Percentiles rank a stretch among this genome's conserved stretches.
Evolutionary conservation across 2,888 invertebrate genomes (phyloP).

Genomic region (Caenorhabditis uteleia): DNA sequence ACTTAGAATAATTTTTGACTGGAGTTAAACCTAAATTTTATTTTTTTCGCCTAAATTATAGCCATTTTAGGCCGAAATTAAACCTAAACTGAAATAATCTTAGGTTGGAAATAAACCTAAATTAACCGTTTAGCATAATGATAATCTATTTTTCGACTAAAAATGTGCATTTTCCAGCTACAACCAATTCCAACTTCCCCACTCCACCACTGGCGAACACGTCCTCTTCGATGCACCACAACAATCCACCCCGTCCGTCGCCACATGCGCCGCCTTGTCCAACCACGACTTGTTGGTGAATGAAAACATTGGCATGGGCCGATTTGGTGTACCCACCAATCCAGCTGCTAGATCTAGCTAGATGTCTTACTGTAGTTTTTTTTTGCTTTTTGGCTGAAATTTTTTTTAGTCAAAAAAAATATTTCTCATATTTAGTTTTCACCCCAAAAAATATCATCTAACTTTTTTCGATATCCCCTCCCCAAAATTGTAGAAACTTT

Average conservation of each 20-base stretch:
- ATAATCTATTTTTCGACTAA: not conserved
- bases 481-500: conserved; percentile 1
- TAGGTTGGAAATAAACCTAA: too few species aligned
- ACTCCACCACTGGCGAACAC: conserved; percentile 50
- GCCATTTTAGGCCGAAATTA: too few species aligned
- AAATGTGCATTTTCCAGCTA: conserved; percentile 31
- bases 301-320: conserved; percentile 35
- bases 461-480: not conserved
- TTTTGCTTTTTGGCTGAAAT: conserved; percentile 1
- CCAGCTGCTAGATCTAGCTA: conserved; percentile 30
- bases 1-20: too few species aligned
- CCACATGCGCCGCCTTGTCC: conserved; percentile 13
- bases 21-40: too few species aligned
- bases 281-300: conserved; percentile 21
- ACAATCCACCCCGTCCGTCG: conserved; percentile 8
- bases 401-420: not conserved
- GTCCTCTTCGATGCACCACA: conserved; percentile 44
- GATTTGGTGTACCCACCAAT: conserved; percentile 47
- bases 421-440: not conserved
- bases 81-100: too few species aligned
- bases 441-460: conserved; percentile 1
- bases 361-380: conserved; percentile 4
- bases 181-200: conserved; percentile 44
- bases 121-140: too few species aligned
- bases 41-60: too few species aligned